phyloP scores from a whole-genome alignment of 2,113 vertebrate genomes.

The Corydoras maculifer region DNA sequence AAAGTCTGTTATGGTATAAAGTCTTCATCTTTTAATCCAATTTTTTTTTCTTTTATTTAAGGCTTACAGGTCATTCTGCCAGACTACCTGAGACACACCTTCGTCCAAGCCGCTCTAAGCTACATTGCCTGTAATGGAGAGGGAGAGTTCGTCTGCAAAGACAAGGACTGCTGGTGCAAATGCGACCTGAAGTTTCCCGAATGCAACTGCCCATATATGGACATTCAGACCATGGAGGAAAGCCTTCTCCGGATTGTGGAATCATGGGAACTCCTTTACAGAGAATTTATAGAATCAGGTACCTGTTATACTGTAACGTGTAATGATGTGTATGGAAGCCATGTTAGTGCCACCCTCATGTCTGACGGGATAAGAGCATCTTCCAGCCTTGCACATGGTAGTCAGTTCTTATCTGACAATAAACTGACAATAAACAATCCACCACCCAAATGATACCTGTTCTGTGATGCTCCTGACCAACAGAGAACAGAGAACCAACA shows the following conservation, averaged over 20 bases:
- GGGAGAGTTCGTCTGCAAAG: slow-evolving; percentile 87
- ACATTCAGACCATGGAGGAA: slow-evolving; percentile 95
- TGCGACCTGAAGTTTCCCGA: slow-evolving; percentile 86
- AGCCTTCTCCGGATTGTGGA: slow-evolving; percentile 84
- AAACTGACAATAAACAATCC: too few species aligned
- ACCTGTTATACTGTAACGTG: slow-evolving; percentile 17
- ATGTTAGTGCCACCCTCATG: too few species aligned
- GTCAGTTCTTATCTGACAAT: too few species aligned
- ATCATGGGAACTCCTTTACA: slow-evolving; percentile 81
- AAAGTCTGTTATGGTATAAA: background rate
- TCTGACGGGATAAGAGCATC: too few species aligned
- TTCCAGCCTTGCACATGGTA: too few species aligned
- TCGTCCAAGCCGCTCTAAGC: slow-evolving; percentile 89
- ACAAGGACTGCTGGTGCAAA: slow-evolving; percentile 92
- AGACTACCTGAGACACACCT: slow-evolving; percentile 84
- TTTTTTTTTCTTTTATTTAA: slow-evolving; percentile 50
- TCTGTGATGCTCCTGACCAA: too few species aligned
- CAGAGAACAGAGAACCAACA: too few species aligned
- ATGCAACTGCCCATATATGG: slow-evolving; percentile 95
- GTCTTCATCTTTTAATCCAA: background rate
- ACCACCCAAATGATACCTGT: too few species aligned
- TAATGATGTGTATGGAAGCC: too few species aligned
- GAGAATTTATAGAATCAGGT: slow-evolving; percentile 94
- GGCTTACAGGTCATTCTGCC: slow-evolving; percentile 91
- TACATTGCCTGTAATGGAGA: slow-evolving; percentile 96